phyloP scores from a whole-genome alignment of 1,140 invertebrate genomes.

The Brachionus paranguensis region DNA sequence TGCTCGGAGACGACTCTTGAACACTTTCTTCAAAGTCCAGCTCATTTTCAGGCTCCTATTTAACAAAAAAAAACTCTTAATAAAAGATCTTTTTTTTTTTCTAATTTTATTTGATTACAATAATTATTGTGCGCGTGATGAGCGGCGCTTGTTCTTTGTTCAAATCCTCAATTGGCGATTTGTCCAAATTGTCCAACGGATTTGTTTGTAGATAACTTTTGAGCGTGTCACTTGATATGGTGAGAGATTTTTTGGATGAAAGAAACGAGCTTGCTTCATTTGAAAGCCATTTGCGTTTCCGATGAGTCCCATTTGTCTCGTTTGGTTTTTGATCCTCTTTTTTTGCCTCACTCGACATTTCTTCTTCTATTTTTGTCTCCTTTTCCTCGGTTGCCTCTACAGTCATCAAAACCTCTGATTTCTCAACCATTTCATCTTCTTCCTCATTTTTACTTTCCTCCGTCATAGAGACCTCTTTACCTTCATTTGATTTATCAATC shows the following conservation, averaged over 20 bases:
- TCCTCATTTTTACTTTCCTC: not conserved
- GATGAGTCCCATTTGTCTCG: not conserved
- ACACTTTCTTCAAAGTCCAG: slow-evolving; percentile 8
- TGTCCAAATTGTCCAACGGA: slow-evolving; percentile 4
- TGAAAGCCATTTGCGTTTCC: slow-evolving; percentile 17
- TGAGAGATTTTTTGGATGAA: slow-evolving; percentile 2
- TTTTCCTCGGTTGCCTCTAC: not conserved
- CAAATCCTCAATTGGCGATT: not conserved
- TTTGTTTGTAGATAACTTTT: slow-evolving; percentile 2
- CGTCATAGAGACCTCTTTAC: not conserved
- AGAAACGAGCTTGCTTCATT: slow-evolving; percentile 8
- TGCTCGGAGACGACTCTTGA: not conserved
- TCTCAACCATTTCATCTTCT: not conserved
- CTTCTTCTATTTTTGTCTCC: not conserved
- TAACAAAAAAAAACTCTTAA: not conserved
- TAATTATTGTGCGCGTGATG: too few species aligned
- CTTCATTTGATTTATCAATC: not conserved
- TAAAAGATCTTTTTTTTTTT: not conserved
- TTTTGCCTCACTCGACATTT: not conserved
- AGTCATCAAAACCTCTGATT: not conserved
- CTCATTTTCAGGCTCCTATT: not conserved
- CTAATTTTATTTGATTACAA: not conserved
- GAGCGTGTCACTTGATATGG: slow-evolving; percentile 6
- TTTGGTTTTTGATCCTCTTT: not conserved
- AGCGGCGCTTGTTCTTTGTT: not conserved